Evolutionary conservation across 2,113 vertebrate genomes (phyloP), one percentile per base, ranked within the genome.

Genomic region (Petaurus breviceps): DNA sequence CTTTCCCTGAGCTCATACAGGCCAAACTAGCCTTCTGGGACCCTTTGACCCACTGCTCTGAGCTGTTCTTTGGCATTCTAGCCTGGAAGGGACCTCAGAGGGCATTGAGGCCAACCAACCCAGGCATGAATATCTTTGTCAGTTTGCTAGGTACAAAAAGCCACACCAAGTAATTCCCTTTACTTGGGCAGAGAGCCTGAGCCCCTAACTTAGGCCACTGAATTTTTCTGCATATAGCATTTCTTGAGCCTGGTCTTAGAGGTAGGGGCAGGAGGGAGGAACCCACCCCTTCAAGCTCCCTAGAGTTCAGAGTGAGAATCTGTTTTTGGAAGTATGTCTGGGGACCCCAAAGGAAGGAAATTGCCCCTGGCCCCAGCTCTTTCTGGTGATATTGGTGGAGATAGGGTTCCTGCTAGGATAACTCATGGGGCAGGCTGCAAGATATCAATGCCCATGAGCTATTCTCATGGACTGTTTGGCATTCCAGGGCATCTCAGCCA

Each of bases 301-400:
- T 14, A 68, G 61, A 68, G 37, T 68, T 68, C 61, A 68, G 61
- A 68, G 31, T 68, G 61, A 37, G 12, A 31, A 68, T 37, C 9
- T 51, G 10, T 37, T 68, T 37, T 51, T 47, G 23, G 46, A 26
- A 31, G 3, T 51, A 23, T 94, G 22, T 24, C 89, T 95, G 55
- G 50, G 37, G 54, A 94, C 68, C 92, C 51, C 93, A 8, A 94
- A 6, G 31, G 89, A 91, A 28, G 49, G 1, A 96, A 8, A 2
- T 3, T 50, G 24, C 3, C 10, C 24, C 47, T 90, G 90, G 11
- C 10, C 46, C 90, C 47, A 49, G 47, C 25, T 0, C 28, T 95
- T 51, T 97, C n/a, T 90, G 97, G 96, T 96, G 94, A 96, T 98
- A 95, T 95, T 93, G 93, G 95, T 96, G 90, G 97, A 93, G 93